Evolutionary conservation across 2,113 vertebrate genomes (phyloP).

Genomic region (Campylomormyrus tamandua): DNA sequence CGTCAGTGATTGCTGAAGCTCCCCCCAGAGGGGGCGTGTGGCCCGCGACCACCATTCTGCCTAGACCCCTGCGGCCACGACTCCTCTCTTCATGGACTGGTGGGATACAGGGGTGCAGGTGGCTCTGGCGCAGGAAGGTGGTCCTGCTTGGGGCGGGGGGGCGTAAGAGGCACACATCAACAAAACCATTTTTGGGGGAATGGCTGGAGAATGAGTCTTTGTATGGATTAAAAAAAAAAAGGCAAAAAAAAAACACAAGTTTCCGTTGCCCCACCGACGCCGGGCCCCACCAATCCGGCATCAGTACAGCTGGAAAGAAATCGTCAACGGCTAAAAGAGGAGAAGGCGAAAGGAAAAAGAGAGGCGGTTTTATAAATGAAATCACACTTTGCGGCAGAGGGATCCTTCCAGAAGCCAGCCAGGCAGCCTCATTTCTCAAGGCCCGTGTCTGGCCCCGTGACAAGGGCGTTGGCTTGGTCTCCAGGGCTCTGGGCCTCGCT

Average conservation of each 20-base stretch:
- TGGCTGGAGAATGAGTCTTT: constrained; percentile 55
- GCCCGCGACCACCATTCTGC: constrained; percentile 38
- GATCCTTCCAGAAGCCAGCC: constrained; percentile 33
- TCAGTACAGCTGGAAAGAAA: constrained; percentile 21
- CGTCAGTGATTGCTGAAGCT: not conserved
- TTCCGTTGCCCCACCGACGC: constrained; percentile 30
- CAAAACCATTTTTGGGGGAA: constrained; percentile 50
- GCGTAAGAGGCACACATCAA: constrained; percentile 20
- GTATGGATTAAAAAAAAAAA: constrained; percentile 33
- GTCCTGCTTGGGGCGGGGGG: constrained; percentile 23
- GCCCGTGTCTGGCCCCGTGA: constrained; percentile 35
- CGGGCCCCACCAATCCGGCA: constrained; percentile 27
- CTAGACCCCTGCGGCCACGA: not conserved
- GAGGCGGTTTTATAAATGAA: constrained; percentile 32
- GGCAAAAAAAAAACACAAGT: constrained; percentile 12
- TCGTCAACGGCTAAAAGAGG: constrained; percentile 8
- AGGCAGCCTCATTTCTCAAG: constrained; percentile 34
- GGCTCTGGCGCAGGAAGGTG: constrained; percentile 20
- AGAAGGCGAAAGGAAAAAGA: constrained; percentile 35
- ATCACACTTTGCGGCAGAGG: constrained; percentile 37
- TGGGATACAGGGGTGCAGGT: constrained; percentile 29
- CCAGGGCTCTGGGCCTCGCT: constrained; percentile 33
- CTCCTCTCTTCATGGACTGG: not conserved
- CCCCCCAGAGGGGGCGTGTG: not conserved
- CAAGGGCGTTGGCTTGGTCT: constrained; percentile 51